phyloP scores from a whole-genome alignment of 92 coral and sea anemone species.

The Zoanthus sansibaricus region DNA sequence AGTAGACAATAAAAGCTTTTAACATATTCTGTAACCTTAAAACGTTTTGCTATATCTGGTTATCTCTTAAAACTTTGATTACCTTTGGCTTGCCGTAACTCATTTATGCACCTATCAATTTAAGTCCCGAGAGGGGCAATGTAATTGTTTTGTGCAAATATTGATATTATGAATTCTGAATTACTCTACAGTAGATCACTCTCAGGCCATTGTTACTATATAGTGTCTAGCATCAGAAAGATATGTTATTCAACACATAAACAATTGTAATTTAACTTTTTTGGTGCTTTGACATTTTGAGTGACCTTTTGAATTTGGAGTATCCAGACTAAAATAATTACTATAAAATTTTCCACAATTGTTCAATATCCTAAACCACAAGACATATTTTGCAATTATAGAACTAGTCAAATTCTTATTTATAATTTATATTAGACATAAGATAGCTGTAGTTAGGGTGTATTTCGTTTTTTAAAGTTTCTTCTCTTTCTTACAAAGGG shows the following conservation, averaged over 20 bases:
- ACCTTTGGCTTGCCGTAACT: too few species aligned
- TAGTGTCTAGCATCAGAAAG: neutral
- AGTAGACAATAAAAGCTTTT: too few species aligned
- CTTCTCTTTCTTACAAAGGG: slow-evolving; percentile 30
- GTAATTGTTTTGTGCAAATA: neutral
- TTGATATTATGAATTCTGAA: neutral
- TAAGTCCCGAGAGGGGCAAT: too few species aligned
- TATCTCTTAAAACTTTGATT: too few species aligned
- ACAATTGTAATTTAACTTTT: neutral
- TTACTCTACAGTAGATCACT: neutral
- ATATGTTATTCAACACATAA: neutral
- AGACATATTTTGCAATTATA: neutral
- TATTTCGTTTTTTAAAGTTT: neutral
- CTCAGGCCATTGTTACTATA: neutral
- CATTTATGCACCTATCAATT: too few species aligned
- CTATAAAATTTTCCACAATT: neutral
- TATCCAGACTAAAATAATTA: neutral
- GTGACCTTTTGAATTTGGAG: neutral
- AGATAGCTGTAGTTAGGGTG: neutral
- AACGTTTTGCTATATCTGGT: too few species aligned
- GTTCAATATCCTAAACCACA: neutral
- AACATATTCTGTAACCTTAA: too few species aligned
- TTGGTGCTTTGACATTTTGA: neutral
- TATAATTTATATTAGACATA: neutral
- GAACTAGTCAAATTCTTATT: neutral